phyloP scores from a whole-genome alignment of 2,113 vertebrate genomes.

The Labrus mixtus region DNA sequence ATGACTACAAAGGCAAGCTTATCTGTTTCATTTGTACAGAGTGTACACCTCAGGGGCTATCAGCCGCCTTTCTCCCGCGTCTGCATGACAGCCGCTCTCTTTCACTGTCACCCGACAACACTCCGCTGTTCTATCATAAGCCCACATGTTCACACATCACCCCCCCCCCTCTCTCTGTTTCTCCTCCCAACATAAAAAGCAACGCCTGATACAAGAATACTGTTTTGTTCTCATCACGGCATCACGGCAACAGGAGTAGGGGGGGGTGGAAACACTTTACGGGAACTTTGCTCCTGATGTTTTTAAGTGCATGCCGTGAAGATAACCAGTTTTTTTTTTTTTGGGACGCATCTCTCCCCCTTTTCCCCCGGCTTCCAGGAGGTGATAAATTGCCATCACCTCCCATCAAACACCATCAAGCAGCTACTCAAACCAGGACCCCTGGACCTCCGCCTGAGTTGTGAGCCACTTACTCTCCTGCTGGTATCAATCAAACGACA shows the following conservation, averaged over 20 bases:
- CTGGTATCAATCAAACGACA: conserved; percentile 76
- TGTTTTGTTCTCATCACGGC: conserved; percentile 22
- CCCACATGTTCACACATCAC: conserved; percentile 13
- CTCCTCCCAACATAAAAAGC: conserved; percentile 15
- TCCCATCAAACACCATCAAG: conserved; percentile 62
- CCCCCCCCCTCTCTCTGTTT: neutral
- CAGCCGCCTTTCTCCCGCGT: conserved; percentile 2
- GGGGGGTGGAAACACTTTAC: neutral
- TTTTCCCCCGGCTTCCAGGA: neutral
- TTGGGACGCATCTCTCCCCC: neutral
- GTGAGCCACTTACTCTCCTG: conserved; percentile 61
- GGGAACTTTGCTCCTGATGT: conserved; percentile 32
- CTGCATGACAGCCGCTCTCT: conserved; percentile 23
- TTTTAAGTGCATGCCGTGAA: neutral
- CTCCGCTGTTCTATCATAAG: conserved; percentile 21
- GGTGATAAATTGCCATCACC: conserved; percentile 65
- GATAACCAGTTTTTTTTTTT: conserved; percentile 3
- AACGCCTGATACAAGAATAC: conserved; percentile 19
- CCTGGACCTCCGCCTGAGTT: conserved; percentile 60
- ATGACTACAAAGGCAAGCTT: conserved; percentile 55
- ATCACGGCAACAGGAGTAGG: conserved; percentile 1
- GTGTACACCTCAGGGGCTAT: conserved; percentile 45
- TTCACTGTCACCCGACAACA: conserved; percentile 16
- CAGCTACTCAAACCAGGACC: conserved; percentile 58
- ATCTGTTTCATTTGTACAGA: conserved; percentile 50